Evolutionary conservation across 2,113 vertebrate species (phyloP), one percentile per base, ranked within the genome.

Genomic region (Anolis sagrei): DNA sequence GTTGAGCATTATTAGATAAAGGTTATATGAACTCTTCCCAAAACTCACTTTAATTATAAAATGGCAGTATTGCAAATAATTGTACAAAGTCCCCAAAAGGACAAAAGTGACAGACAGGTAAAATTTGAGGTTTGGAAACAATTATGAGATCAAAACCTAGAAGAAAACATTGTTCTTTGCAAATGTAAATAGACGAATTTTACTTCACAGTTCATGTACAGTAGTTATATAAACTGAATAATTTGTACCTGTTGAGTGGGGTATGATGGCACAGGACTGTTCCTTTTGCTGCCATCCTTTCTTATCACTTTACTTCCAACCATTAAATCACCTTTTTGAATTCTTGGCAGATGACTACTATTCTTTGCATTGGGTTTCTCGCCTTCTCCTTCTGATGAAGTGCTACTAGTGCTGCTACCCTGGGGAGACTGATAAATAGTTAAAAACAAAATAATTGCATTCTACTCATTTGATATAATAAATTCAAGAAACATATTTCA

Each of bases 361-460:
- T 96, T 97, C 72, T 98, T 97, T 0, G 96, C 97, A 18, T 98
- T 97, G 0, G 92, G 96, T 90, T 99, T 98, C 88, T 99, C 99
- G 32, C 98, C 98, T 5, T 98, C 99, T 11, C 97, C 98, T 89
- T 99, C 99, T 0, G 98, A 99, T 64, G 98, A 99, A 76, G 98
- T 99, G 88, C 98, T 97, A 87, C 98, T 98, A 90, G 97, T 98
- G 88, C 97, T 99, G 95, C 97, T 98, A 32, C 95, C 96, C 93
- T 96, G 97, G 79, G 97, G 97, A 90, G 98, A 98, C 98, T 97
- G 91, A n/a, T 87, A 32, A 79, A 36, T 49, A 90, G 4, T 86
- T 39, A 86, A 90, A 88, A 76, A 58, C 10, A 3, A 25, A 75
- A 79, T 64, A 51, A 54, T 78, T 16, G 61, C n/a, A 76, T 79